Conservation (phyloP, 2,888 invertebrate genomes). For the Apoda limacodes region DNA sequence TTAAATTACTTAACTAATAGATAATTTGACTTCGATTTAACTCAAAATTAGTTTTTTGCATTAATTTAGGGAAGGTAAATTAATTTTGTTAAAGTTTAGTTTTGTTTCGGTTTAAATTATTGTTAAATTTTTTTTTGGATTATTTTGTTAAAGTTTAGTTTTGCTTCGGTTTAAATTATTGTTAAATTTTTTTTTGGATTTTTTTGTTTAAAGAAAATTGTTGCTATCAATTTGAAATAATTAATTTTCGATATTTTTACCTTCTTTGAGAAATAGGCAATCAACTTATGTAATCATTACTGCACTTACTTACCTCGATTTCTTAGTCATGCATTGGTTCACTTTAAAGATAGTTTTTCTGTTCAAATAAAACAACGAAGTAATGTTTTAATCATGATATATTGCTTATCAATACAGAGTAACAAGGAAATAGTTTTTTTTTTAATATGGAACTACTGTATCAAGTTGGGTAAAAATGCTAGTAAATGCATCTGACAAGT, state of each 20-base stretch:
- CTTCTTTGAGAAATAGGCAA: slow-evolving; percentile 3
- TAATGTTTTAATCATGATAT: slow-evolving; percentile 58
- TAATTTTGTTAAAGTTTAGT: no score
- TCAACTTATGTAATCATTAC: no score
- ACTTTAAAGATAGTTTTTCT: neutral
- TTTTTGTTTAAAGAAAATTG: slow-evolving; percentile 17
- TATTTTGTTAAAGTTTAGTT: no score
- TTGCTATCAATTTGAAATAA: slow-evolving; percentile 14
- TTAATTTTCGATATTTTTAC: slow-evolving; percentile 5
- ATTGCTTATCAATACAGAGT: slow-evolving; percentile 68
- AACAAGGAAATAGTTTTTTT: slow-evolving; percentile 58
- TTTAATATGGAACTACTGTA: slow-evolving; percentile 51
- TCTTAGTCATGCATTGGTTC: neutral
- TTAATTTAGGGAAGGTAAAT: no score
- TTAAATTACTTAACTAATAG: no score
- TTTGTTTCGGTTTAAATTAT: slow-evolving; percentile 4
- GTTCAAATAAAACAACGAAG: slow-evolving; percentile 26
- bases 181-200: slow-evolving; percentile 18
- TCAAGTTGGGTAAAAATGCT: slow-evolving; percentile 59
- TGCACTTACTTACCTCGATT: no score
- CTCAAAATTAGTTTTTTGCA: no score
- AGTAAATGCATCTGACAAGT: slow-evolving; percentile 62
- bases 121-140: slow-evolving; percentile 17
- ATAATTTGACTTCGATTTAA: no score
- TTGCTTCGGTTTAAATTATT: slow-evolving; percentile 4